A percentile compares a stretch with the other conserved stretches of the same genome.
These are phyloP conservation scores for Drosophila neotestacea DNA, from an alignment of 2,888 invertebrate genomes.

Conservation along the genomic window DNA sequence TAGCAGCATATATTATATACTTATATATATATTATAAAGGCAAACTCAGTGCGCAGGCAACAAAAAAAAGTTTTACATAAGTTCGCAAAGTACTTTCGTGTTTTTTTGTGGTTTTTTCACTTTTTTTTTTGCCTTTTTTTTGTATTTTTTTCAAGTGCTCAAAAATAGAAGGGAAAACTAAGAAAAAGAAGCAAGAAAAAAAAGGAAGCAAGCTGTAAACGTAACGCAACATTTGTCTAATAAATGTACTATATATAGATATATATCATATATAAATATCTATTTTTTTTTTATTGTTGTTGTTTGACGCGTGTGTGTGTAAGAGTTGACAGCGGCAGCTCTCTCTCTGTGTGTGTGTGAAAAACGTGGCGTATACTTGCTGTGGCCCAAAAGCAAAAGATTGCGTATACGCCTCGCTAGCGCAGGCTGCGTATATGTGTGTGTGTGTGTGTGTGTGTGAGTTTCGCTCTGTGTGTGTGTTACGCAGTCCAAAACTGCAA, in stretches of 20 bases:
- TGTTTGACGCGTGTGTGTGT: constrained; percentile 36
- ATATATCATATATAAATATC: neutral
- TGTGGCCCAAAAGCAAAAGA: constrained; percentile 53
- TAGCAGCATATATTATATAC: constrained; percentile 7
- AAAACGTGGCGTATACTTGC: constrained; percentile 79
- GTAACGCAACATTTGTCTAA: constrained; percentile 23
- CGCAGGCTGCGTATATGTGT: constrained; percentile 39
- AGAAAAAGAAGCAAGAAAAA: neutral
- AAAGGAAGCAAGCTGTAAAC: constrained; percentile 11
- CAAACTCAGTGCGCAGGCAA: constrained; percentile 66
- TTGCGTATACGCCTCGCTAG: constrained; percentile 75
- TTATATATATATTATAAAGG: constrained; percentile 17
- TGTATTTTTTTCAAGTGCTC: constrained; percentile 65
- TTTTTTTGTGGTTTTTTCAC: constrained; percentile 14
- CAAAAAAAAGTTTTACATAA: constrained; percentile 72
- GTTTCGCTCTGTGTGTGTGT: constrained; percentile 36
- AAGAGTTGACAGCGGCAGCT: constrained; percentile 29
- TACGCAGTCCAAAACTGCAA: constrained; percentile 52
- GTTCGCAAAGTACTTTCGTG: constrained; percentile 57
- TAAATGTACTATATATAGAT: constrained; percentile 5
- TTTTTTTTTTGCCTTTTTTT: constrained; percentile 38
- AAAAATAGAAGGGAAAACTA: constrained; percentile 16
- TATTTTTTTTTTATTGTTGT: constrained; percentile 38
- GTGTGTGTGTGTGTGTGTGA: constrained; percentile 18
- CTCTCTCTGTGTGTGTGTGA: constrained; percentile 31